Evolutionary conservation across 2,888 invertebrate genomes (phyloP).

Genomic region (Aplocera efformata): DNA sequence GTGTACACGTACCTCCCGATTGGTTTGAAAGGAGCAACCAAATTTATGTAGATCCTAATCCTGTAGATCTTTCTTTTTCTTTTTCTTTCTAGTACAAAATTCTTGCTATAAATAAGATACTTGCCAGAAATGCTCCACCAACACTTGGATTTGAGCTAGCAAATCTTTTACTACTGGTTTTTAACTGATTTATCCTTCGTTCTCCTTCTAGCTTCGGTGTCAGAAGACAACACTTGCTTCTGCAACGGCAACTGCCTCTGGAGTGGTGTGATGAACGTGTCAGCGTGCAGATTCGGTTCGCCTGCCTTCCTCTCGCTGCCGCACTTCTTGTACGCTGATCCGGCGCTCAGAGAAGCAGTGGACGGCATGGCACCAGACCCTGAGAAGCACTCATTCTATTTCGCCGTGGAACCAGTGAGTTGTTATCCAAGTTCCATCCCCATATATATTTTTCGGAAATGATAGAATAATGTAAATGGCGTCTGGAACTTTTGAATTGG

Average conservation of each 20-base stretch:
- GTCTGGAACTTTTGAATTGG: too few species aligned
- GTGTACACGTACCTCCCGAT: too few species aligned
- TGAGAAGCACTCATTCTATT: constrained; percentile 86
- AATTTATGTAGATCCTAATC: too few species aligned
- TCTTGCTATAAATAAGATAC: too few species aligned
- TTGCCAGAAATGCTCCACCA: too few species aligned
- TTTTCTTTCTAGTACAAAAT: too few species aligned
- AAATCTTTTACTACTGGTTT: too few species aligned
- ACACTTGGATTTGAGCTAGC: too few species aligned
- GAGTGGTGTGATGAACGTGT: constrained; percentile 88
- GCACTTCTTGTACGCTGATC: constrained; percentile 90
- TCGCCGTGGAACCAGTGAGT: constrained; percentile 87
- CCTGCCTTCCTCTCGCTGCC: constrained; percentile 92
- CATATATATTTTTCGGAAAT: not conserved
- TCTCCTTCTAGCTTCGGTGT: constrained; percentile 81
- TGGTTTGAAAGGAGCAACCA: too few species aligned
- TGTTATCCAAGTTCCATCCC: not conserved
- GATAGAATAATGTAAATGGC: too few species aligned
- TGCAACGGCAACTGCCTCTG: constrained; percentile 87
- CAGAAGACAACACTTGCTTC: constrained; percentile 84
- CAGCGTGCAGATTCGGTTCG: constrained; percentile 88
- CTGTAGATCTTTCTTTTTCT: too few species aligned
- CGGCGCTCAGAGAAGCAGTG: constrained; percentile 81
- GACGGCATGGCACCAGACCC: constrained; percentile 85
- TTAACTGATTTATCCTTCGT: too few species aligned